Conservation (phyloP, 2,888 invertebrate genomes). For the Alsophila aescularia region DNA sequence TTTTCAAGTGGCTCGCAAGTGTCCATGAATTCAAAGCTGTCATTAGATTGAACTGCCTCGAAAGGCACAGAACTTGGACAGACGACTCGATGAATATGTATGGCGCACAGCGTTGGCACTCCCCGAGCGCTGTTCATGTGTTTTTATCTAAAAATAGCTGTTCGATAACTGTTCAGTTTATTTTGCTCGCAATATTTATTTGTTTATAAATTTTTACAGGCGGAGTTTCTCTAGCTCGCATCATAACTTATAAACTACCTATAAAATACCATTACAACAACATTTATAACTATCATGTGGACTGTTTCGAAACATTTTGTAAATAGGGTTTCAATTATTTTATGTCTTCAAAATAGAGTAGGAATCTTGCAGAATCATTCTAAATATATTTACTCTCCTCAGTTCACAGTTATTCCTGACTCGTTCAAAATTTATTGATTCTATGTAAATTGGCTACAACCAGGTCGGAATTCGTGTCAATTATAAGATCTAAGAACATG, state of each 20-base stretch:
- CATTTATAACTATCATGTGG: not conserved
- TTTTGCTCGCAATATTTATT: conserved; percentile 42
- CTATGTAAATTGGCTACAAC: conserved; percentile 20
- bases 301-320: not conserved
- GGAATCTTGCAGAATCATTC: not conserved
- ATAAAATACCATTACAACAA: conserved; percentile 12
- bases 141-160: conserved; percentile 45
- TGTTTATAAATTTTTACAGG: conserved; percentile 38
- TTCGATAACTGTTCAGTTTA: conserved; percentile 39
- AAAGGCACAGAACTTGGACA: conserved; percentile 10
- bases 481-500: conserved; percentile 21
- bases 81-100: conserved; percentile 44
- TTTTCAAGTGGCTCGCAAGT: conserved; percentile 1
- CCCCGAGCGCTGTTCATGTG: conserved; percentile 37
- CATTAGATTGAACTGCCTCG: conserved; percentile 17
- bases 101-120: conserved; percentile 21
- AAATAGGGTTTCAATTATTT: not conserved
- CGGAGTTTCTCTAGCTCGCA: conserved; percentile 41
- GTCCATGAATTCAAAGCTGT: conserved; percentile 7
- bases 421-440: conserved; percentile 20
- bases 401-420: conserved; percentile 14
- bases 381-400: not conserved
- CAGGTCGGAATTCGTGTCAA: conserved; percentile 20
- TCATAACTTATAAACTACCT: conserved; percentile 32
- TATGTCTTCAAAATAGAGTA: not conserved